phyloP scores from a whole-genome alignment of 2,888 invertebrate genomes.

The Euzetes globulus region DNA sequence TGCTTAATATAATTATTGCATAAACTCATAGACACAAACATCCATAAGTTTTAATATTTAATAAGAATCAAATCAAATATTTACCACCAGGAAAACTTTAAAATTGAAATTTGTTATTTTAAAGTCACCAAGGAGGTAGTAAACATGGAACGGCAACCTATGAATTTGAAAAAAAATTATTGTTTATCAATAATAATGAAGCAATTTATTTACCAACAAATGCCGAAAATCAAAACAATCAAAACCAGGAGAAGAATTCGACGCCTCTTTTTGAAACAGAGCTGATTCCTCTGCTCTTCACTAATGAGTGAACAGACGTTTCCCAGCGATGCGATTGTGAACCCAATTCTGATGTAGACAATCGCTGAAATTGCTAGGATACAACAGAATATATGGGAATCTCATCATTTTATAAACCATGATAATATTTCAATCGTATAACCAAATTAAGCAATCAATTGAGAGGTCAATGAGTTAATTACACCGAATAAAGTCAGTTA shows the following conservation, averaged over 20 bases:
- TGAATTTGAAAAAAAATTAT: background rate
- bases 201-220: constrained; percentile 48
- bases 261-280: constrained; percentile 33
- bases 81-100: constrained; percentile 45
- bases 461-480: no score
- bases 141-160: constrained; percentile 49
- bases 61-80: constrained; percentile 38
- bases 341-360: constrained; percentile 47
- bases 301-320: constrained; percentile 48
- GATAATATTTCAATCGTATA: no score
- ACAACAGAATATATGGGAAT: background rate
- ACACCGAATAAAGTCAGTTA: no score
- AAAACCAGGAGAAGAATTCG: constrained; percentile 46
- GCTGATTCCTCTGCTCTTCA: constrained; percentile 47
- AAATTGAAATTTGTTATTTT: constrained; percentile 42
- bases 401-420: no score
- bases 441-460: no score
- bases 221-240: constrained; percentile 49
- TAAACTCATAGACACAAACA: no score
- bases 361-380: constrained; percentile 45
- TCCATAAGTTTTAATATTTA: no score
- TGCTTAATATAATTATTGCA: no score
- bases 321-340: constrained; percentile 45
- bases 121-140: constrained; percentile 48
- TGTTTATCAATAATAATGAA: no score